These are phyloP conservation scores for Verasper variegatus DNA, from an alignment of 2,113 vertebrate species.

Conservation along the genomic window DNA sequence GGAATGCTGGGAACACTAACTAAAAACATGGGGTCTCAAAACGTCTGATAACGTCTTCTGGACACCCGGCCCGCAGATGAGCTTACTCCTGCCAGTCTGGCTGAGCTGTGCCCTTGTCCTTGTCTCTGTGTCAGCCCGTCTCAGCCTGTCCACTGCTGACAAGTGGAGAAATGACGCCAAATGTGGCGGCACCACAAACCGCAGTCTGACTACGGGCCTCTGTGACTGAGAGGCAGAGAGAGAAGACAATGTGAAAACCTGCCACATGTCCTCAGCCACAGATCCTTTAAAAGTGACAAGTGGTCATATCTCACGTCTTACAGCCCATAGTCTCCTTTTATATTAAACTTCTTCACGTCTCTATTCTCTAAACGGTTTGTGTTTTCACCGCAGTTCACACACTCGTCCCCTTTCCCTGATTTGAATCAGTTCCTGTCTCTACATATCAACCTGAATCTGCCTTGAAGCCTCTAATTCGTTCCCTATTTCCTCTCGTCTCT, in stretches of 20 bases:
- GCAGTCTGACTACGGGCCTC: background rate
- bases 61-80: constrained; percentile 29
- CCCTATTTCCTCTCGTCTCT: background rate
- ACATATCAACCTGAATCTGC: constrained; percentile 18
- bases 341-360: background rate
- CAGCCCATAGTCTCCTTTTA: background rate
- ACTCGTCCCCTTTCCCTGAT: background rate
- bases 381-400: background rate
- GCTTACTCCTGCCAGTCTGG: constrained; percentile 3
- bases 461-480: constrained; percentile 18
- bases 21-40: constrained; percentile 28
- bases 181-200: constrained; percentile 23
- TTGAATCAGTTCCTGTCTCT: constrained; percentile 8
- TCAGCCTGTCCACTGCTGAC: constrained; percentile 25
- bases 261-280: constrained; percentile 9
- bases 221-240: constrained; percentile 8
- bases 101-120: background rate
- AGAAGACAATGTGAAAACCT: background rate
- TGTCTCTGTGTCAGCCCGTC: background rate
- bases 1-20: constrained; percentile 35
- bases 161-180: constrained; percentile 36
- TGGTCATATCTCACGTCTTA: constrained; percentile 8
- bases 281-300: constrained; percentile 18
- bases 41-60: constrained; percentile 29
- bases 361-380: background rate